Percentiles rank a stretch among this genome's conserved stretches.
These are phyloP conservation scores for Heliconius cydno DNA, from an alignment of 2,888 invertebrate species.

Conservation along the genomic window DNA sequence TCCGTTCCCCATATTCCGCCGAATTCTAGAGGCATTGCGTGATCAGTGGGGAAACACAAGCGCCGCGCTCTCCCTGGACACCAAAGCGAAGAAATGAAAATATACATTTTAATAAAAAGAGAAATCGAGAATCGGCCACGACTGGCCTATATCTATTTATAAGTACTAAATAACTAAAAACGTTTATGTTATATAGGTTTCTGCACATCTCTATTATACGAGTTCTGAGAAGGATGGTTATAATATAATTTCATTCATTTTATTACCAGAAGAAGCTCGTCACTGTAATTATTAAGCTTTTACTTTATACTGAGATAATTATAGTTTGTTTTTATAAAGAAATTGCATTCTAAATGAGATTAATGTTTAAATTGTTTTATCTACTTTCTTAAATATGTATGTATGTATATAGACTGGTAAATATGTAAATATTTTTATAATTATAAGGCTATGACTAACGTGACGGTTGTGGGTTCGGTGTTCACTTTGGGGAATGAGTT, in stretches of 20 bases:
- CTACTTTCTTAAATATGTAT: background rate
- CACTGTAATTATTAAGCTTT: background rate
- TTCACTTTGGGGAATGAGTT: no score
- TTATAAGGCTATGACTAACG: no score
- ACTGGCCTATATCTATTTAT: background rate
- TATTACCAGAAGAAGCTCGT: conserved; percentile 6
- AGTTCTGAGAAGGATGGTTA: conserved; percentile 18
- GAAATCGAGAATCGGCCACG: no score
- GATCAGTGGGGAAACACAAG: no score
- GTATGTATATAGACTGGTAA: background rate
- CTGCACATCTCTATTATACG: conserved; percentile 6
- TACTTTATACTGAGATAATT: conserved; percentile 6
- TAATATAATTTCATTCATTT: conserved; percentile 11
- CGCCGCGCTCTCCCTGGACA: no score
- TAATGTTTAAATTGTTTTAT: background rate
- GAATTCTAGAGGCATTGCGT: no score
- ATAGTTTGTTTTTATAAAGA: conserved; percentile 1
- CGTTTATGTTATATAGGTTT: conserved; percentile 4
- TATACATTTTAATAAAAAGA: no score
- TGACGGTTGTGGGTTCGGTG: no score
- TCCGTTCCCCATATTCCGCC: no score
- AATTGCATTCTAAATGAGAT: conserved; percentile 1
- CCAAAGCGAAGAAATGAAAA: no score
- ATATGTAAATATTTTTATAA: background rate
- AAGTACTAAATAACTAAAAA: background rate